phyloP scores from a whole-genome alignment of 2,113 vertebrate species.

The Chascanopsetta lugubris region DNA sequence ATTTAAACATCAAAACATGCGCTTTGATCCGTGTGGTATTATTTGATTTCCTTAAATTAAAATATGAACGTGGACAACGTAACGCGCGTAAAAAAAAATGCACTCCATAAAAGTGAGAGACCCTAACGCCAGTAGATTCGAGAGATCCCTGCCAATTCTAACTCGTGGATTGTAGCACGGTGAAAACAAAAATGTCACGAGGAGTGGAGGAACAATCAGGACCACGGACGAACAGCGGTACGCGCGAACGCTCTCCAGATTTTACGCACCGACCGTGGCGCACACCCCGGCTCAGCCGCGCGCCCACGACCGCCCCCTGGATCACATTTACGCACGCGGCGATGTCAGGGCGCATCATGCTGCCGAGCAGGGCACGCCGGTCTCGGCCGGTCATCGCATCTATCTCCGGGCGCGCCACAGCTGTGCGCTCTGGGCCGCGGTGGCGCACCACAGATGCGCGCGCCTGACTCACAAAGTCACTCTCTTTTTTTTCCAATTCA shows the following conservation, averaged over 20 bases:
- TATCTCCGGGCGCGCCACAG: constrained; percentile 64
- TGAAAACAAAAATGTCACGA: not conserved
- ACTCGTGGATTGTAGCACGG: too few species aligned
- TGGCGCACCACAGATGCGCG: constrained; percentile 36
- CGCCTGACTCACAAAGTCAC: constrained; percentile 27
- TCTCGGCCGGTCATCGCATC: constrained; percentile 53
- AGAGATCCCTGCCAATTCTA: too few species aligned
- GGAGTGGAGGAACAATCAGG: not conserved
- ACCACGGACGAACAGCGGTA: not conserved
- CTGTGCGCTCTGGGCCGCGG: constrained; percentile 65
- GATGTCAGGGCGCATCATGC: constrained; percentile 64
- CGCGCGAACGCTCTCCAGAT: not conserved
- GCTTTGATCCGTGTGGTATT: too few species aligned
- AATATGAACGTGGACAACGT: too few species aligned
- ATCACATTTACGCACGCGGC: constrained; percentile 28
- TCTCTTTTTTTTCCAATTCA: constrained; percentile 11
- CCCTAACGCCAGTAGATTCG: too few species aligned
- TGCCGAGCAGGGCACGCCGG: constrained; percentile 33
- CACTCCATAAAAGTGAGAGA: too few species aligned
- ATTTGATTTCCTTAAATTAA: too few species aligned
- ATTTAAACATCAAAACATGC: too few species aligned
- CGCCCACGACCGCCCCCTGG: constrained; percentile 28
- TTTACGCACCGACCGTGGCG: not conserved
- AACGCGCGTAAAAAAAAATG: too few species aligned
- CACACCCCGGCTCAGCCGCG: not conserved